phyloP scores from a whole-genome alignment of 37 sponge, comb jelly and placozoan species.

The Ianthella basta region DNA sequence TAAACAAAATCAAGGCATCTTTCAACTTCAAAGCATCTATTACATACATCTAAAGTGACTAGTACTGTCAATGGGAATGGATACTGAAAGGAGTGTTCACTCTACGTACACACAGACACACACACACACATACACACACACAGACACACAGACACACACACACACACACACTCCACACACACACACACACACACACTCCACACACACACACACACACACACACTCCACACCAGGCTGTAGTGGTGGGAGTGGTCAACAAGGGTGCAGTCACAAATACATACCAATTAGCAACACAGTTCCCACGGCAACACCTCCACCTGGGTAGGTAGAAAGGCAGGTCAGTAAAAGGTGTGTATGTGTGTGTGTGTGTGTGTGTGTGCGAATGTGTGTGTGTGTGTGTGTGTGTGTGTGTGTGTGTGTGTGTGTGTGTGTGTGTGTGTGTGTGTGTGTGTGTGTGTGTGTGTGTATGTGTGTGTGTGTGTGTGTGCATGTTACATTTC shows the following conservation, averaged over 20 bases:
- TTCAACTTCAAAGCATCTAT: background rate
- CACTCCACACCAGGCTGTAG: no score
- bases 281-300: slow-evolving; percentile 73
- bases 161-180: background rate
- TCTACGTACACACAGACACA: background rate
- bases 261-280: background rate
- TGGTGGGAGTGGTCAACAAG: no score
- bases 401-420: no score
- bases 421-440: no score
- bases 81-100: background rate
- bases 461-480: no score
- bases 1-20: background rate
- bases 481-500: no score
- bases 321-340: background rate
- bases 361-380: no score
- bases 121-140: background rate
- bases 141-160: background rate
- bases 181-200: background rate
- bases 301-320: slow-evolving; percentile 82
- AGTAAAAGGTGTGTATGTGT: background rate
- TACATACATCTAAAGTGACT: no score
- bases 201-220: background rate
- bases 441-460: no score
- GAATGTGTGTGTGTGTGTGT: no score
- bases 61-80: background rate